Base-by-base conservation (phyloP, 2,888 invertebrate genomes). In the Apotomis betuletana region DNA sequence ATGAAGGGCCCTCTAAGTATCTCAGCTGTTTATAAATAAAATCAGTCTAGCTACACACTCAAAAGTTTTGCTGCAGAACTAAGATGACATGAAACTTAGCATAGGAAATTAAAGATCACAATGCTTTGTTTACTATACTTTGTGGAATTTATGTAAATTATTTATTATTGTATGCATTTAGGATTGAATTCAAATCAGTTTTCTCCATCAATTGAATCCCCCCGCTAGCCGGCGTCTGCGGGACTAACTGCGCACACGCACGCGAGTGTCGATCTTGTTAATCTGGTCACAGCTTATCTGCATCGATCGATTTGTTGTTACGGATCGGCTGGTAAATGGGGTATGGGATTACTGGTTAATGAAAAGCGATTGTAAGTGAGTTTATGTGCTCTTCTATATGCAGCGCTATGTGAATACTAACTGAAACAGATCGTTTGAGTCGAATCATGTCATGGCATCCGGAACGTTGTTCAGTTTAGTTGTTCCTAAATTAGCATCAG, bases 21-120 rank as follows among this genome's bases (percentile, higher is more conserved):
- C 9, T 71, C 67, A 67, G 51, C 61, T 71, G 71, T 67, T 71
- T 61, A 54, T 57, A 57, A 63, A 67, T 41, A 67, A 6, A 49
- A 49, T 41, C 41, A 41, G 41, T 6, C 27, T 27, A 27, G 27
- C 2, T 27, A 27, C 27, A 2, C 27, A 27, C 15, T 15, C 15
- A 15, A 0, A 15, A 27, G 27, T 27, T 27, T 27, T 27, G 2
- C 27, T 27, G 27, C 27, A 27, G 2, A 27, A 27, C 27, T 27
- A 27, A 27, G 27, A 27, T 27, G 27, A 27, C 27, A 27, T 27
- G 27, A 27, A 27, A 27, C 27, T 27, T 27, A 27, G 27, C 27
- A 27, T 27, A 27, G 27, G 27, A 27, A 27, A 27, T 27, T 27
- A 27, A 27, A 27, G 15, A 27, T 27, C 27, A 2, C 27, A 27